phyloP scores from a whole-genome alignment of 2,113 vertebrate genomes.

The Fregetta grallaria region DNA sequence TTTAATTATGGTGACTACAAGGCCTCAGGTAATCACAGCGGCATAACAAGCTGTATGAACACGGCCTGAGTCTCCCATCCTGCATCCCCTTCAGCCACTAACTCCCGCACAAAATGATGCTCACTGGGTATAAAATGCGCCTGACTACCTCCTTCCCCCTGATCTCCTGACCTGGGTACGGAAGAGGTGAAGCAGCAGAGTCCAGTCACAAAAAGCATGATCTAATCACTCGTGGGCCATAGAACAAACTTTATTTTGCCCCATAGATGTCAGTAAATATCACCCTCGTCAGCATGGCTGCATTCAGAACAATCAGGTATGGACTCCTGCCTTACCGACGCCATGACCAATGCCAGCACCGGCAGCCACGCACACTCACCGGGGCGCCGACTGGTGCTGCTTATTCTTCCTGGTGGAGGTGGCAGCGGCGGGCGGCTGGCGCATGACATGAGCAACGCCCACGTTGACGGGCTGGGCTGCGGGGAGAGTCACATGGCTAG shows the following conservation, averaged over 20 bases:
- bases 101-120: neutral
- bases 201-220: accelerated
- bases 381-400: constrained; percentile 88
- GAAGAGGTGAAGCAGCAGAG: neutral
- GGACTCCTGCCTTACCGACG: accelerated
- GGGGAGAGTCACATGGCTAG: constrained; percentile 91
- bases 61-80: neutral
- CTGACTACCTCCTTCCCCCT: no score
- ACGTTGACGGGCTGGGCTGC: constrained; percentile 94
- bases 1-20: neutral
- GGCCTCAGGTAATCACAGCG: neutral
- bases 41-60: neutral
- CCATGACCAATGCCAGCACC: accelerated
- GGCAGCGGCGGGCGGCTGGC: constrained; percentile 86
- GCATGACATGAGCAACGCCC: constrained; percentile 97
- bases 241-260: neutral
- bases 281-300: neutral
- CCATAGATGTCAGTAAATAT: accelerated
- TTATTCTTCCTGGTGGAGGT: constrained; percentile 90
- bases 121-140: neutral
- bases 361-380: constrained; percentile 68
- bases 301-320: accelerated
- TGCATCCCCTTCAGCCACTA: neutral
- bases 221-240: accelerated
- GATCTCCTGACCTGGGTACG: neutral